Evolutionary conservation across 2,888 invertebrate species (phyloP), one percentile per base, ranked within the genome.

Genomic region (Noctua janthina): DNA sequence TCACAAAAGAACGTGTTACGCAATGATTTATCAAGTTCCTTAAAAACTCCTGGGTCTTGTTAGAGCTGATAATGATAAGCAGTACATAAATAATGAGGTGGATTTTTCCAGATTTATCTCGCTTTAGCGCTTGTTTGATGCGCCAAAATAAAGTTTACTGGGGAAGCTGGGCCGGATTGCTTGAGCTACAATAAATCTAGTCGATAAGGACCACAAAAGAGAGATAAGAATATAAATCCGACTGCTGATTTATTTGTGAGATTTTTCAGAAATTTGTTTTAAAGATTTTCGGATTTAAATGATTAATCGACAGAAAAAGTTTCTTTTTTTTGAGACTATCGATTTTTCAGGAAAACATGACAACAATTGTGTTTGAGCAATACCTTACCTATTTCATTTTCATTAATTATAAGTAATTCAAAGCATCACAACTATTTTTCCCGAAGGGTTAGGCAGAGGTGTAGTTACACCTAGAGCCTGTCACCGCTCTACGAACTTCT

Each of bases 191-290:
- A 90, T 88, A 90, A 90, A 88, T 90, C 85, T 87, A 79, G 49
- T 62, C 71, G 88, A 88, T 88, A 88, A 87, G 83, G 51, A 77
- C 79, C 72, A 79, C 76, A 76, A 49, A 62, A 72, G 17, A 62
- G 67, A 90, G 84, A 84, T 87, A 87, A 80, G 64, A 79, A 78
- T 79, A 84, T 83, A 89, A 89, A 81, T 83, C 88, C 74, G 72
- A 59, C 74, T 7, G 29, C 75, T 86, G 81, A 88, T 89, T 86
- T 88, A 88, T 80, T 72, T 73, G 39, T 1, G 7, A 74, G 68
- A 88, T 79, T 85, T 81, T 64, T 80, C 59, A 85, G 78, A 76
- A n/a, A 59, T 59, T 78, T 49, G 69, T 81, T 76, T 74, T 56
- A 67, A 76, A 81, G 74, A 73, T 71, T 79, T 64, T 43, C 3